These are phyloP conservation scores for Pheosia tremula DNA, from an alignment of 2,888 invertebrate species.

Conservation along the genomic window DNA sequence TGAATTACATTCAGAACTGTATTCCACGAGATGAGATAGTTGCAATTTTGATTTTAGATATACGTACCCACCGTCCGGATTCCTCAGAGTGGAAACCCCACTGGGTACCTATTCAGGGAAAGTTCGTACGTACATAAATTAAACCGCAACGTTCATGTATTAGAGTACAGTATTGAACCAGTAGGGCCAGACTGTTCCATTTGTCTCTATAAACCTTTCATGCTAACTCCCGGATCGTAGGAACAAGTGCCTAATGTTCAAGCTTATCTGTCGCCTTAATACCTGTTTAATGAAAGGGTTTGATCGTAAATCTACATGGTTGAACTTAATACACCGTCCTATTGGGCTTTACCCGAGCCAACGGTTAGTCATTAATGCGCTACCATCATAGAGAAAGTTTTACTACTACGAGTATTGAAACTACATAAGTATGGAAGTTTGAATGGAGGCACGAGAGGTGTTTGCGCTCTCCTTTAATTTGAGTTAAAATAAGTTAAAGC, in stretches of 20 bases:
- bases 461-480: slow-evolving; percentile 72
- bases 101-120: slow-evolving; percentile 42
- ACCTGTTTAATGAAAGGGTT: slow-evolving; percentile 83
- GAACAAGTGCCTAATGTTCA: slow-evolving; percentile 75
- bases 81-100: slow-evolving; percentile 40
- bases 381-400: slow-evolving; percentile 77
- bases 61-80: slow-evolving; percentile 24
- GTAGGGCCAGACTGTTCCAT: slow-evolving; percentile 66
- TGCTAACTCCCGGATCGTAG: slow-evolving; percentile 71
- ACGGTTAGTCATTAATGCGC: slow-evolving; percentile 79
- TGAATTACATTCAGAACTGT: slow-evolving; percentile 35
- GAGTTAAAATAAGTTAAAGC: slow-evolving; percentile 71
- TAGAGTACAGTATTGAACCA: slow-evolving; percentile 60
- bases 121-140: slow-evolving; percentile 61
- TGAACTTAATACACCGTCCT: slow-evolving; percentile 77
- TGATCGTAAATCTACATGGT: slow-evolving; percentile 82
- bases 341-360: slow-evolving; percentile 68
- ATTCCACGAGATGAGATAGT: slow-evolving; percentile 26
- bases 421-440: slow-evolving; percentile 78
- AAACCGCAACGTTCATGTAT: slow-evolving; percentile 65
- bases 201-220: slow-evolving; percentile 68
- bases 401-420: slow-evolving; percentile 76
- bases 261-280: slow-evolving; percentile 80
- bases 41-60: slow-evolving; percentile 42
- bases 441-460: slow-evolving; percentile 69